phyloP scores from a whole-genome alignment of 2,113 vertebrate genomes.

The Bucco capensis region DNA sequence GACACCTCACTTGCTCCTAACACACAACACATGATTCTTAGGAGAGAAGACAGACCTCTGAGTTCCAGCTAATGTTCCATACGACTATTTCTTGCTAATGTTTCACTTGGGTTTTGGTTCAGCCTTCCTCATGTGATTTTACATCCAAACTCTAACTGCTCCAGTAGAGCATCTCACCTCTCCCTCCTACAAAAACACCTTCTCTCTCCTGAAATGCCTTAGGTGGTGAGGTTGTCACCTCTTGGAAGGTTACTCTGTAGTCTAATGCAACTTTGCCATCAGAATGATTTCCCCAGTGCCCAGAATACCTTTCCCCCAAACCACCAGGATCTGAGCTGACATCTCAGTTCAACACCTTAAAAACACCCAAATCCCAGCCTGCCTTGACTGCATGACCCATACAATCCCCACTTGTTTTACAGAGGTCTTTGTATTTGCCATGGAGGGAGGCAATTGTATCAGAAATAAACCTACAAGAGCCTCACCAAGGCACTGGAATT shows the following conservation, averaged over 20 bases:
- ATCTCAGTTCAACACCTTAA: not conserved
- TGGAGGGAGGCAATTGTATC: not conserved
- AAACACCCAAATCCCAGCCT: not conserved
- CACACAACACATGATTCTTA: not conserved
- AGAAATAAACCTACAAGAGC: not conserved
- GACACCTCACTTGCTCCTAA: not conserved
- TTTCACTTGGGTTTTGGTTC: not conserved
- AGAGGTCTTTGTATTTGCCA: not conserved
- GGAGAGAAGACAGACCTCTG: not conserved
- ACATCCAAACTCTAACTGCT: fast-evolving
- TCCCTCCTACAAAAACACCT: not conserved
- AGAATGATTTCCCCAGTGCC: not conserved
- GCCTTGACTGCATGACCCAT: not conserved
- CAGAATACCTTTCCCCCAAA: not conserved
- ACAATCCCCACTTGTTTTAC: not conserved
- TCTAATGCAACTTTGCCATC: not conserved
- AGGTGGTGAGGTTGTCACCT: fast-evolving
- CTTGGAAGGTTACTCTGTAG: not conserved
- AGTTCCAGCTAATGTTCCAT: not conserved
- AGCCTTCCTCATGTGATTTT: not conserved
- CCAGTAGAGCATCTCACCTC: not conserved
- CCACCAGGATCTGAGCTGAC: not conserved
- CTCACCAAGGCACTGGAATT: not conserved
- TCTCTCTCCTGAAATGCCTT: not conserved
- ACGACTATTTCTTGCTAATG: not conserved